These are phyloP conservation scores for Thunnus maccoyii DNA, from an alignment of 2,113 vertebrate species.

Conservation along the genomic window DNA sequence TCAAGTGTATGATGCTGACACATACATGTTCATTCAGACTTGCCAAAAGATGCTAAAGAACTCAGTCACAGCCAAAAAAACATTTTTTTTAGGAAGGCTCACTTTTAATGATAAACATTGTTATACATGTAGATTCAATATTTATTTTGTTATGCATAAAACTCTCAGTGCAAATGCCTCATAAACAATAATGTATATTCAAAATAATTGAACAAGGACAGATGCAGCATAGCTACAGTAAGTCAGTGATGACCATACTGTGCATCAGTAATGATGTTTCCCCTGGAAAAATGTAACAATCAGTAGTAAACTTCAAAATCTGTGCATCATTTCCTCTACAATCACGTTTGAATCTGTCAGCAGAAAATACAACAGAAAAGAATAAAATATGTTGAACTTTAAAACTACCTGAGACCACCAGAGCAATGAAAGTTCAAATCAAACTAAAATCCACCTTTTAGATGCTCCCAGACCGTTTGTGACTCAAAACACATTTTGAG, in stretches of 20 bases:
- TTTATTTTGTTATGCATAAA: neutral
- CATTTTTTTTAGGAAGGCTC: neutral
- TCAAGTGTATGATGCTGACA: too few relatives aligned
- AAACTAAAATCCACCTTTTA: neutral
- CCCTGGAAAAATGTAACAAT: neutral
- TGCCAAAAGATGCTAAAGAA: neutral
- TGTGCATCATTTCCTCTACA: neutral
- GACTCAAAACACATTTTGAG: too few relatives aligned
- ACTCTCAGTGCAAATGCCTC: neutral
- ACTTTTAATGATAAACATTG: constrained; percentile 29
- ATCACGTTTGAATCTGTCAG: neutral
- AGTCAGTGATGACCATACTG: neutral
- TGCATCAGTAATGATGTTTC: neutral
- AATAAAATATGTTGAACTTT: neutral
- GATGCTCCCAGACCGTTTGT: neutral
- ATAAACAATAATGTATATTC: constrained; percentile 1
- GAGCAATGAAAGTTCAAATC: neutral
- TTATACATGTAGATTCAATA: neutral
- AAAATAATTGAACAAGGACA: neutral
- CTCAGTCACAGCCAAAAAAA: neutral
- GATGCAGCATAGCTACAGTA: constrained; percentile 10
- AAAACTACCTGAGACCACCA: constrained; percentile 12
- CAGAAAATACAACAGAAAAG: neutral
- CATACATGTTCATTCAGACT: too few relatives aligned
- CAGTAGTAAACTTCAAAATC: constrained; percentile 13